These are phyloP conservation scores for Cyanistes caeruleus DNA, from an alignment of 2,113 vertebrate genomes.

Conservation along the genomic window DNA sequence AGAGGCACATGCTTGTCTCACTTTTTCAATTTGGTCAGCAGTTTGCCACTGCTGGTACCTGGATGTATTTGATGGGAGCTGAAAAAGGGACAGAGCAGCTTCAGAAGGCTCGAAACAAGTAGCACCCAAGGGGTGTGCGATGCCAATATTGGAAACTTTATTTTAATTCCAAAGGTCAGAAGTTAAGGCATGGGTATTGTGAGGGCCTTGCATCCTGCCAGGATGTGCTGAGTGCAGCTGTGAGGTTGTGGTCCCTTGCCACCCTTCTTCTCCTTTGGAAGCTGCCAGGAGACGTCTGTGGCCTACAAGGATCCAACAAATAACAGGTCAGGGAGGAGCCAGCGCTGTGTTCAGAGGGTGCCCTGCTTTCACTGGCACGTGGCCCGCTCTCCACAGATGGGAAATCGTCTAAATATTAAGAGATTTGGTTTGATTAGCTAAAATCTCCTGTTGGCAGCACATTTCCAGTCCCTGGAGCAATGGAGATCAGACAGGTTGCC, in stretches of 20 bases:
- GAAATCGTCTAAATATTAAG: constrained; percentile 16
- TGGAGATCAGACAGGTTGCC: constrained; percentile 67
- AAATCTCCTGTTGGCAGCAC: constrained; percentile 50
- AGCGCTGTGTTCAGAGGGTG: neutral
- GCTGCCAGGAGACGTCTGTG: neutral
- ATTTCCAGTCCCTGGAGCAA: constrained; percentile 54
- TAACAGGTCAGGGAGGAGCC: neutral
- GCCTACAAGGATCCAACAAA: neutral
- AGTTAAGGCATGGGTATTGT: neutral
- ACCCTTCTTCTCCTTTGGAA: neutral
- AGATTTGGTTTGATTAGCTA: constrained; percentile 59
- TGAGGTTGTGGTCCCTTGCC: neutral
- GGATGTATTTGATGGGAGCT: neutral
- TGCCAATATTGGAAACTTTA: neutral
- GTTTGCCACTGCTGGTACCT: neutral
- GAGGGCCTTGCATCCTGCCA: neutral
- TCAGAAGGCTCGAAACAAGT: neutral
- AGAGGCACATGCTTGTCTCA: neutral
- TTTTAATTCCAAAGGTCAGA: neutral
- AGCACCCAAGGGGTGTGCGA: no score
- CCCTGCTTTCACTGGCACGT: neutral
- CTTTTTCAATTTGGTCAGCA: neutral
- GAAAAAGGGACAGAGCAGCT: neutral
- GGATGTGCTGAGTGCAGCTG: neutral
- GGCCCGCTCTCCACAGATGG: constrained; percentile 6